phyloP scores from a whole-genome alignment of 1,140 invertebrate species.

The Aphelenchoides fujianensis region DNA sequence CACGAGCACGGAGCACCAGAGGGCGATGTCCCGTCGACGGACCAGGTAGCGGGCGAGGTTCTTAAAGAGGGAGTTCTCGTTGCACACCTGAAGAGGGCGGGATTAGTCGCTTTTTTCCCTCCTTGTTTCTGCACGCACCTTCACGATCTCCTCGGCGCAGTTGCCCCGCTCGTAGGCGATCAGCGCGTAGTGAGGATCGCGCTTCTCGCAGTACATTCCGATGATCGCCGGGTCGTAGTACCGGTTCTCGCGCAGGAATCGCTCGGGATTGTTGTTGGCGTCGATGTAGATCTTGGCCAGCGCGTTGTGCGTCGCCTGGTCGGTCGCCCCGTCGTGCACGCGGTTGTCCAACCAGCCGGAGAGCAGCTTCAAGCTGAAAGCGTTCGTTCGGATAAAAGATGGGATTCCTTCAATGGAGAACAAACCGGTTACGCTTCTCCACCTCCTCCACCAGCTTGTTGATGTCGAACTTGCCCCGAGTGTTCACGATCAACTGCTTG shows the following conservation, averaged over 20 bases:
- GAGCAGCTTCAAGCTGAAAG: conserved; percentile 68
- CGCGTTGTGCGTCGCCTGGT: conserved; percentile 97
- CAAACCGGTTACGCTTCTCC: conserved; percentile 90
- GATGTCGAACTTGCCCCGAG: conserved; percentile 88
- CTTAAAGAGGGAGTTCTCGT: conserved; percentile 98
- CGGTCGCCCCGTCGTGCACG: conserved; percentile 86
- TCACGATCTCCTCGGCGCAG: conserved; percentile 91
- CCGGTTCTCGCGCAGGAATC: conserved; percentile 87
- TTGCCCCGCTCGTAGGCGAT: conserved; percentile 96
- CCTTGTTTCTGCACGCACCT: no score
- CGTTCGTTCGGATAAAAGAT: background rate
- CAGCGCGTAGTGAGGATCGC: conserved; percentile 96
- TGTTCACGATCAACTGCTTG: conserved; percentile 93
- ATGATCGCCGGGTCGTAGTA: conserved; percentile 93
- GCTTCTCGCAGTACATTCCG: conserved; percentile 98
- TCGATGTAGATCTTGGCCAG: conserved; percentile 99
- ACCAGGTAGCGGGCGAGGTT: conserved; percentile 94
- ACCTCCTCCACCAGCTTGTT: conserved; percentile 93
- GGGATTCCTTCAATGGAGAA: conserved; percentile 63
- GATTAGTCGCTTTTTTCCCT: no score
- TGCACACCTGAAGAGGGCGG: conserved; percentile 90
- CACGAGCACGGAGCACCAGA: conserved; percentile 91
- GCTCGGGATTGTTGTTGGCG: conserved; percentile 96
- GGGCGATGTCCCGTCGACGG: conserved; percentile 81
- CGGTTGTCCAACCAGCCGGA: conserved; percentile 93